Evolutionary conservation across 1,140 invertebrate genomes (phyloP), one percentile per base, ranked within the genome.

Genomic region (Solenopsis invicta): DNA sequence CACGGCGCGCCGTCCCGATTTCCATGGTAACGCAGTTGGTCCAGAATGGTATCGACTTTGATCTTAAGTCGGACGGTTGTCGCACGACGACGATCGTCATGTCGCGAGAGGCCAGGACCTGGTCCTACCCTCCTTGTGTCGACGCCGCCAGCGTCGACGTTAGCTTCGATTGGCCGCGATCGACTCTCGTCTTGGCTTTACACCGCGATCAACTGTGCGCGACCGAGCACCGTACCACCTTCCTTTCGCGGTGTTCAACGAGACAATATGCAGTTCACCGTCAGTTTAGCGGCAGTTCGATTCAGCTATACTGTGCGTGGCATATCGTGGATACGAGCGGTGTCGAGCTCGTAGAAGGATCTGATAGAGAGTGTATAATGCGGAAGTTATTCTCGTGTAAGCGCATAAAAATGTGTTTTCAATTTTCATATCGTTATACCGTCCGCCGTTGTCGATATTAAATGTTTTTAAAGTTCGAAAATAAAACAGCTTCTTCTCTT

Each of bases 21-120:
- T 87, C 86, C 81, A 87, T 87, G 81, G 81, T 45, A 85, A 87
- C 86, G 67, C 59, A 72, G 86, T 74, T 85, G 75, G 72, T 72
- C 29, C 13, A 67, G 77, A 87, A 87, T 69, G 52, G 72, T 67
- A 85, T 64, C 81, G 67, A 87, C 86, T 87, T 87, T 87, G 86
- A 87, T 87, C 86, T 67, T 75, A 76, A 77, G 67, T 85, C 54
- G 81, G 64, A 87, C 67, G 54, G 37, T 59, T 72, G 62, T 87
- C 24, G 64, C 29, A 45, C 67, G 52, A 74, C 66, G 86, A 59
- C 72, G 50, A 87, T 52, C 78, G 66, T 72, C 77, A 54, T 54
- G 56, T 59, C 67, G 48, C 45, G 41, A 56, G 41, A 41, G n/a
- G 24, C 37, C 34, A 48, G 4, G 54, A 54, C 37, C 69, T 6